Evolutionary conservation across 2,113 vertebrate species (phyloP).

Genomic region (Leucoraja erinaceus): DNA sequence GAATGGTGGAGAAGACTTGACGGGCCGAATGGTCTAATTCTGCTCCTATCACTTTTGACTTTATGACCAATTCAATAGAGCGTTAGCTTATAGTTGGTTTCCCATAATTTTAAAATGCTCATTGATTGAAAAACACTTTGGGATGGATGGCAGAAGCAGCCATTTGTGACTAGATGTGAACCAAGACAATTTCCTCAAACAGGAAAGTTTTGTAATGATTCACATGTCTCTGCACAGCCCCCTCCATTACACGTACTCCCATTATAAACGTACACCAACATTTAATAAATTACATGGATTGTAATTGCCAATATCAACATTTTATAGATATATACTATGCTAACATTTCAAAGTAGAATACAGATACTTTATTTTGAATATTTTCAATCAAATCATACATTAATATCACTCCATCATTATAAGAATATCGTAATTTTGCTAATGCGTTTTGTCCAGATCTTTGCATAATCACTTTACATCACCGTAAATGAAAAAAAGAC

Average conservation of each 20-base stretch:
- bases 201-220: background rate
- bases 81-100: background rate
- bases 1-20: no score
- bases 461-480: background rate
- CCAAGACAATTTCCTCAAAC: background rate
- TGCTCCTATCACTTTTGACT: no score
- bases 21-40: no score
- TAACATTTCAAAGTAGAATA: background rate
- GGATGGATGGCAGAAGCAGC: background rate
- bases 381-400: background rate
- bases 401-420: background rate
- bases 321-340: background rate
- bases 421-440: background rate
- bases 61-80: conserved; percentile 30
- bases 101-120: background rate
- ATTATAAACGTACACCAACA: background rate
- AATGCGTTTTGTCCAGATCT: background rate
- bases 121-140: background rate
- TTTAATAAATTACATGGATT: background rate
- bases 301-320: background rate
- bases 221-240: no score
- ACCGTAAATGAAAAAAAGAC: background rate
- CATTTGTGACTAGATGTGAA: background rate
- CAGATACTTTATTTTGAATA: background rate
- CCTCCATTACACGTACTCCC: background rate